Evolutionary conservation across 2,888 invertebrate genomes (phyloP).

Genomic region (Drosophila greeni): DNA sequence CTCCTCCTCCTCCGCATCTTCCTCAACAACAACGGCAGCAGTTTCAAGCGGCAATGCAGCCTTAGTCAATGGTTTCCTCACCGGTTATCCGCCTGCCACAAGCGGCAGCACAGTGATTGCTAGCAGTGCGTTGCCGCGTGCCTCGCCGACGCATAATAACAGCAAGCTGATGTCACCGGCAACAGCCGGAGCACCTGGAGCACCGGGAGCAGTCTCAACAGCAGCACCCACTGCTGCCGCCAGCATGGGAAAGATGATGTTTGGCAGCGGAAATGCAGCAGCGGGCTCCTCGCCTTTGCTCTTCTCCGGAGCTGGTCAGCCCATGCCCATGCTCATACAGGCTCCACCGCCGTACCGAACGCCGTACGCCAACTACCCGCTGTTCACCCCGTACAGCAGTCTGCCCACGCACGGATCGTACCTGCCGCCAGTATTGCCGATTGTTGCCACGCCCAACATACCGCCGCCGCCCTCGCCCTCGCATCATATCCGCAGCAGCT

Average conservation of each 20-base stretch:
- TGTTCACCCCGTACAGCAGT: slow-evolving; percentile 89
- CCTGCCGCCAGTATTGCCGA: slow-evolving; percentile 80
- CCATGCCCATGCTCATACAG: slow-evolving; percentile 75
- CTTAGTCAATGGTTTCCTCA: slow-evolving; percentile 56
- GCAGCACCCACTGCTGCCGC: slow-evolving; percentile 12
- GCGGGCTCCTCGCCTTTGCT: slow-evolving; percentile 49
- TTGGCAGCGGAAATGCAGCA: slow-evolving; percentile 41
- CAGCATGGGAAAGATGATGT: slow-evolving; percentile 46
- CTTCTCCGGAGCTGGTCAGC: slow-evolving; percentile 52
- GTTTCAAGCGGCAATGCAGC: slow-evolving; percentile 14
- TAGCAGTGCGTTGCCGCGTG: slow-evolving; percentile 42
- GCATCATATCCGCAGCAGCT: slow-evolving; percentile 73
- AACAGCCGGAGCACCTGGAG: slow-evolving; percentile 5
- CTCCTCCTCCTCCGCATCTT: neutral
- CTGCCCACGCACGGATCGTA: slow-evolving; percentile 89
- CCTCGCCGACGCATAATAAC: slow-evolving; percentile 45
- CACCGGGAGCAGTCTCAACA: neutral
- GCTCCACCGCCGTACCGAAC: slow-evolving; percentile 76
- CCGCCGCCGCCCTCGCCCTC: slow-evolving; percentile 81
- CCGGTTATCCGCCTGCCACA: slow-evolving; percentile 47
- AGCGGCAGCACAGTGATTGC: slow-evolving; percentile 21
- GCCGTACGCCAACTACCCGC: slow-evolving; percentile 79
- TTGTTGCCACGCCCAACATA: slow-evolving; percentile 82
- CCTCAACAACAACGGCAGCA: slow-evolving; percentile 6
- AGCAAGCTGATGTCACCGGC: slow-evolving; percentile 47